phyloP scores from a whole-genome alignment of 1,140 invertebrate genomes.

The Parasteatoda tepidariorum region DNA sequence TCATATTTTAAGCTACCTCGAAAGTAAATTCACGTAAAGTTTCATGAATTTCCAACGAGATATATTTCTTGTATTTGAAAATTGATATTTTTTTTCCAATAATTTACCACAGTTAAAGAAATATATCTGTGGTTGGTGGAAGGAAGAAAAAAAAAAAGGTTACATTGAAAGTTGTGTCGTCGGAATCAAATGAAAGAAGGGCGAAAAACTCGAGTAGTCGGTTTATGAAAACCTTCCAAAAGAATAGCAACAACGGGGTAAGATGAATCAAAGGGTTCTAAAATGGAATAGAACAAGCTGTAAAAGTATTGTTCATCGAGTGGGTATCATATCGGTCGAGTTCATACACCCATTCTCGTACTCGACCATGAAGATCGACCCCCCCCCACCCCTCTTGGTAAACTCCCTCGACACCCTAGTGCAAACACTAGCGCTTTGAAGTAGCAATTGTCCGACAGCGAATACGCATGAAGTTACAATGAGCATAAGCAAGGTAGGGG shows the following conservation, averaged over 20 bases:
- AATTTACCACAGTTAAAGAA: too few species aligned
- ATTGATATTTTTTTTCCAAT: too few species aligned
- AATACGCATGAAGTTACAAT: background rate
- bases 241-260: background rate
- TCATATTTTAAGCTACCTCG: too few species aligned
- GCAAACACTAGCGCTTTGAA: slow-evolving; percentile 34
- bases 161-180: too few species aligned
- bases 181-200: background rate
- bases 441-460: slow-evolving; percentile 38
- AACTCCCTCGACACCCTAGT: background rate
- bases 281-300: background rate
- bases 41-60: too few species aligned
- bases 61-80: too few species aligned
- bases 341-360: slow-evolving; percentile 30
- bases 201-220: background rate
- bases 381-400: background rate
- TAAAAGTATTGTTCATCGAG: slow-evolving; percentile 26
- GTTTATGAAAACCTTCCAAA: background rate
- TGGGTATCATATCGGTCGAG: slow-evolving; percentile 39
- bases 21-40: too few species aligned
- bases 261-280: slow-evolving; percentile 8
- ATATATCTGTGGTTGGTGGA: too few species aligned
- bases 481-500: background rate
- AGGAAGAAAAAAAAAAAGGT: too few species aligned
- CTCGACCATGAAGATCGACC: slow-evolving; percentile 13